Evolutionary conservation across 2,888 invertebrate genomes (phyloP).

Genomic region (Pecten maximus): DNA sequence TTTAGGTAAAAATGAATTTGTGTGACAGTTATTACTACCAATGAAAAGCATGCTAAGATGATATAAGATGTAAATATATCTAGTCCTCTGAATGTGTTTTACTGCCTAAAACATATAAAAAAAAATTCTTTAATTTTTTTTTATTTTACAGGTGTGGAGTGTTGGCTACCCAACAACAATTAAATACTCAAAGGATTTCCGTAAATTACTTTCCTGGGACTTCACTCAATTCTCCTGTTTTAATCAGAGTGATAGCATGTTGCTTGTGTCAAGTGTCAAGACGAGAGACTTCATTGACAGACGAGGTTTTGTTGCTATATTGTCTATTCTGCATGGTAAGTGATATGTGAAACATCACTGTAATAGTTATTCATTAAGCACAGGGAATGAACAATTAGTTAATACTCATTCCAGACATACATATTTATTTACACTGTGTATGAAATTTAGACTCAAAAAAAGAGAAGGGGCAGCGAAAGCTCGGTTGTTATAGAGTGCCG

Average conservation of each 20-base stretch:
- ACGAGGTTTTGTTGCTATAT: conserved; percentile 70
- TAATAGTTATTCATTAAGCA: not conserved
- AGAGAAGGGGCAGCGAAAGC: no score
- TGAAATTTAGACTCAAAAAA: no score
- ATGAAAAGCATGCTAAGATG: no score
- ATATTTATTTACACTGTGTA: no score
- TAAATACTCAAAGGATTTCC: conserved; percentile 68
- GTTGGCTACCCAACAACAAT: conserved; percentile 68
- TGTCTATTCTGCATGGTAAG: conserved; percentile 67
- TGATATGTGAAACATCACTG: not conserved
- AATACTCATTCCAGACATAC: no score
- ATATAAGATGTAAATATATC: no score
- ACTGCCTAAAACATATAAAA: not conserved
- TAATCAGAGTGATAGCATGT: conserved; percentile 68
- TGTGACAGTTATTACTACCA: no score
- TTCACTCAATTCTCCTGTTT: conserved; percentile 75
- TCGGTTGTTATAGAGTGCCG: no score
- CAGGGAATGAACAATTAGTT: no score
- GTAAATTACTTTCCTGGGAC: conserved; percentile 66
- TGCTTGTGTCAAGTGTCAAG: conserved; percentile 72
- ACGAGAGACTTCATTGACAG: conserved; percentile 66
- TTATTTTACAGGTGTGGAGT: conserved; percentile 67
- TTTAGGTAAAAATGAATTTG: no score
- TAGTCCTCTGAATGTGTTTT: not conserved
- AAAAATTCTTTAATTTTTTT: not conserved